Conservation (phyloP, 2,888 invertebrate genomes). For the Mimachlamys varia region DNA sequence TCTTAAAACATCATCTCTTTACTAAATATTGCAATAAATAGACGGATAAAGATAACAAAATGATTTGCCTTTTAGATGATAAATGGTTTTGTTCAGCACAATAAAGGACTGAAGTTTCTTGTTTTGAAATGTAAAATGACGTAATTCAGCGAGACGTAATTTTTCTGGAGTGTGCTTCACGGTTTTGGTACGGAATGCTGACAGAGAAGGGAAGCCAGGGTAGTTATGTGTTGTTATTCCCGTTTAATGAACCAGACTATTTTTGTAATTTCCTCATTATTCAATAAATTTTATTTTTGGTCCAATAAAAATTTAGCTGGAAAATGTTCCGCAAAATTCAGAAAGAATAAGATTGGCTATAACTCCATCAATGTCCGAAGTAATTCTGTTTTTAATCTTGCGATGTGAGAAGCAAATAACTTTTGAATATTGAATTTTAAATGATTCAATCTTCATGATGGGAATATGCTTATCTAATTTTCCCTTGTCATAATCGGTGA, state of each 20-base stretch:
- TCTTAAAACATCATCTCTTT: background rate
- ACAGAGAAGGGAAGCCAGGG: background rate
- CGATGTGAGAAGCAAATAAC: constrained; percentile 17
- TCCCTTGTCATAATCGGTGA: constrained; percentile 31
- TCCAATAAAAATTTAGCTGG: constrained; percentile 16
- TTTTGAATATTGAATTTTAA: constrained; percentile 36
- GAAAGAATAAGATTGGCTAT: constrained; percentile 32
- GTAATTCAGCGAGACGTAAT: background rate
- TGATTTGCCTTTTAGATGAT: background rate
- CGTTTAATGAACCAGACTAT: background rate
- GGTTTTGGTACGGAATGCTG: background rate
- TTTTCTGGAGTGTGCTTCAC: background rate
- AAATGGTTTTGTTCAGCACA: background rate
- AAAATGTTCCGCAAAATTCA: constrained; percentile 19
- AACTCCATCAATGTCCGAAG: constrained; percentile 11
- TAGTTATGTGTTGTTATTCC: background rate
- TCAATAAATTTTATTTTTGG: constrained; percentile 36
- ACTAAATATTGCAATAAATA: background rate
- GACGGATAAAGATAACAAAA: background rate
- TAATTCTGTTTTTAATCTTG: background rate
- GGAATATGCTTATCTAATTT: constrained; percentile 32
- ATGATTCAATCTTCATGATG: constrained; percentile 31
- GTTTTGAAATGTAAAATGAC: background rate
- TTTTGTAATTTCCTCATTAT: constrained; percentile 31
- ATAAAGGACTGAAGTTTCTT: background rate